Conservation (phyloP, 2,797 vertebrate species). For the Champsocephalus esox region DNA sequence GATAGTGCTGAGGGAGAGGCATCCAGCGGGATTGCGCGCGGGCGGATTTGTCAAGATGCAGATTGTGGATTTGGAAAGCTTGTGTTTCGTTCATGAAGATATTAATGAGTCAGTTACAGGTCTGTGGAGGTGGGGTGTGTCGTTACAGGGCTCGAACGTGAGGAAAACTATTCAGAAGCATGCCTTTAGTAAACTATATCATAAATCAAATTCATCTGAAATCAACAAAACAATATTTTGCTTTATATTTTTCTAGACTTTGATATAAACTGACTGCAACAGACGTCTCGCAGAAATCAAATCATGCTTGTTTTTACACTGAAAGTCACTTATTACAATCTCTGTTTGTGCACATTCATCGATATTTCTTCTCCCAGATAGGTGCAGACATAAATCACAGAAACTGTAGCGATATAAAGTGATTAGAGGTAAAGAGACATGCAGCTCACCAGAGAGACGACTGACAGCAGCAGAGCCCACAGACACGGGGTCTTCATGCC, state of each 20-base stretch:
- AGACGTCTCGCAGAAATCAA: background rate
- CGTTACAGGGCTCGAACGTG: background rate
- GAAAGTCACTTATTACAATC: too few relatives aligned
- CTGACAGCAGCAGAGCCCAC: slow-evolving; percentile 89
- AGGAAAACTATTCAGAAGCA: background rate
- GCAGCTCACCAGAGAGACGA: slow-evolving; percentile 91
- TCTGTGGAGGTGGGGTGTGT: slow-evolving; percentile 1
- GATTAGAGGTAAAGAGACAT: slow-evolving; percentile 46
- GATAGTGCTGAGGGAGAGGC: slow-evolving; percentile 44
- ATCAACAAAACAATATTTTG: background rate
- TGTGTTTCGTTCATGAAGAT: slow-evolving; percentile 23
- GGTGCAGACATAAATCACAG: slow-evolving; percentile 12
- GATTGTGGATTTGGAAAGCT: slow-evolving; percentile 47
- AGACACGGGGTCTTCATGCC: slow-evolving; percentile 90
- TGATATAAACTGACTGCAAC: background rate
- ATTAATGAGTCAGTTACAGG: background rate
- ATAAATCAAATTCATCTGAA: background rate
- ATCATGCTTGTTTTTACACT: background rate
- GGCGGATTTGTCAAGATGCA: slow-evolving; percentile 57
- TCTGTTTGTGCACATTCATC: background rate
- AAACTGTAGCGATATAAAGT: background rate
- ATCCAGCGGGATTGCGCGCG: slow-evolving; percentile 32
- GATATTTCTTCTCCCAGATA: background rate
- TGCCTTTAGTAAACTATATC: background rate
- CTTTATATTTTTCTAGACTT: background rate